Percentiles rank a stretch among this genome's conserved stretches.
Evolutionary conservation across 2,113 vertebrate genomes (phyloP).

Genomic region (Geococcyx californianus): DNA sequence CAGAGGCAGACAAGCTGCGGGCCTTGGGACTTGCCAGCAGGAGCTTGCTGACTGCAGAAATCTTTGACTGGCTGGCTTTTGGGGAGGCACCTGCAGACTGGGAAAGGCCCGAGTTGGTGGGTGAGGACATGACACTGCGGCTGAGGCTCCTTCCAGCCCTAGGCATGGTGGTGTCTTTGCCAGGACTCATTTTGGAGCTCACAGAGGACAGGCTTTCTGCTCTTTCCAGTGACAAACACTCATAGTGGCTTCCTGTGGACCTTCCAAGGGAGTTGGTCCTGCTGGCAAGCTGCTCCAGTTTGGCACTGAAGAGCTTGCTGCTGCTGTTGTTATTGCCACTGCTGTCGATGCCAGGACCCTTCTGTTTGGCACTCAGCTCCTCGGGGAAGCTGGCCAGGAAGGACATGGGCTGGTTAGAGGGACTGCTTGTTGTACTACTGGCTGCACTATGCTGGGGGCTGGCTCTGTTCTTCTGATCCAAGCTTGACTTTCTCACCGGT

Average conservation of each 20-base stretch:
- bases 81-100: conserved; percentile 82
- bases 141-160: conserved; percentile 85
- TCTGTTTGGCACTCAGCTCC: conserved; percentile 79
- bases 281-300: conserved; percentile 90
- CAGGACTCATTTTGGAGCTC: conserved; percentile 77
- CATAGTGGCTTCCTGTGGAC: conserved; percentile 83
- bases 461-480: conserved; percentile 94
- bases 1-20: conserved; percentile 88
- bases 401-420: conserved; percentile 68
- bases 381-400: conserved; percentile 77
- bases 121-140: conserved; percentile 81
- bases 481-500: conserved; percentile 93
- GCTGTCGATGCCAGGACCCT: conserved; percentile 78
- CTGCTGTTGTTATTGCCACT: conserved; percentile 87
- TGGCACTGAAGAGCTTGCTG: conserved; percentile 92
- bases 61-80: conserved; percentile 87
- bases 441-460: conserved; percentile 84
- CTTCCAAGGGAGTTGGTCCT: conserved; percentile 92
- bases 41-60: conserved; percentile 95
- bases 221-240: conserved; percentile 91
- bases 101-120: conserved; percentile 65
- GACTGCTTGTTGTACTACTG: conserved; percentile 68
- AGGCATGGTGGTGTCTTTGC: conserved; percentile 90
- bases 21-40: conserved; percentile 92
- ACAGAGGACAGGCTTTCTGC: conserved; percentile 87